Evolutionary conservation across 2,888 invertebrate genomes (phyloP).

Genomic region (Tachina fera): DNA sequence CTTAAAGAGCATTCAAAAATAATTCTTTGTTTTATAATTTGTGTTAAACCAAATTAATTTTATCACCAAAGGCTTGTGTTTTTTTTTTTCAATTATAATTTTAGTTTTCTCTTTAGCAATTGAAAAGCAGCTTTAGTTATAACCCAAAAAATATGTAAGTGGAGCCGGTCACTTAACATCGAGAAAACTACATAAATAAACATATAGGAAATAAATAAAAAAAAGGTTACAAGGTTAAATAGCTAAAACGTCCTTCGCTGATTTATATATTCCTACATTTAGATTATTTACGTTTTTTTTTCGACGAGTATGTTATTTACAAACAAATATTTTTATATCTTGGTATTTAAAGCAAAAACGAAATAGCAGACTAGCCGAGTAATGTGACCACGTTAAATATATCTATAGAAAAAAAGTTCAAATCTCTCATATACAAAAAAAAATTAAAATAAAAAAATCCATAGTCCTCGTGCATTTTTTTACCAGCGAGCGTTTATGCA

Average conservation of each 20-base stretch:
- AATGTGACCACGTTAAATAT: slow-evolving; percentile 8
- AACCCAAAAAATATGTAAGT: slow-evolving; percentile 40
- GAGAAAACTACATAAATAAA: slow-evolving; percentile 33
- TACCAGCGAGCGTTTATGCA: slow-evolving; percentile 12
- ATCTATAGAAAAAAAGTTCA: slow-evolving; percentile 42
- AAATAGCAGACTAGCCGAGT: slow-evolving; percentile 26
- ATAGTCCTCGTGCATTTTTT: slow-evolving; percentile 36
- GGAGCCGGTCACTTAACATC: background rate
- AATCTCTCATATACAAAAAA: slow-evolving; percentile 30
- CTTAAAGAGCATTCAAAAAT: too few relatives aligned
- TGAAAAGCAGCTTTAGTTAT: slow-evolving; percentile 34
- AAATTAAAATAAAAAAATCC: slow-evolving; percentile 26
- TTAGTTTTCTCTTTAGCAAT: background rate
- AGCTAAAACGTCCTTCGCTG: slow-evolving; percentile 78
- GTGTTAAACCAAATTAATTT: too few relatives aligned
- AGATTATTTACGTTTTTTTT: slow-evolving; percentile 30
- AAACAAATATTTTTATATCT: slow-evolving; percentile 66
- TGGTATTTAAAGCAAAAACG: slow-evolving; percentile 38
- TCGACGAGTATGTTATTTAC: slow-evolving; percentile 23
- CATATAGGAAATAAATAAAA: slow-evolving; percentile 53
- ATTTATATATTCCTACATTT: slow-evolving; percentile 56
- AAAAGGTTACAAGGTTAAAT: slow-evolving; percentile 81
- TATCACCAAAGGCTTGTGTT: too few relatives aligned
- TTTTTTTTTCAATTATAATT: background rate
- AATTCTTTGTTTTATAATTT: too few relatives aligned